Conservation (phyloP, 2,888 invertebrate genomes). For the Andricus curvator region DNA sequence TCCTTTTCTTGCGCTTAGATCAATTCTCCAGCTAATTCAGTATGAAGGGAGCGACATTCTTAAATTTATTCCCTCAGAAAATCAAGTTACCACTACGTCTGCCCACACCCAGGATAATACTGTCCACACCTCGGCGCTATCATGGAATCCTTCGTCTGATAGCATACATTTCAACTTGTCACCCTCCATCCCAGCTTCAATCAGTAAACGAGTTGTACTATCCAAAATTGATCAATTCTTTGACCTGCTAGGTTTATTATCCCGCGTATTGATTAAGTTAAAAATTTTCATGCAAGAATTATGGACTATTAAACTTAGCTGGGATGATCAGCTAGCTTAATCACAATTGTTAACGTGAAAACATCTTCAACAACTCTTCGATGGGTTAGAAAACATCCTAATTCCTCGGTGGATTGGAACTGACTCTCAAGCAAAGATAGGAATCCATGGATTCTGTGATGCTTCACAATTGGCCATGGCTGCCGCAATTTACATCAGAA, state of each 20-base stretch:
- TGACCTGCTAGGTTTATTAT: background rate
- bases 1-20: too few relatives aligned
- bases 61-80: background rate
- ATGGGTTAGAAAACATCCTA: background rate
- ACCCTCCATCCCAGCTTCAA: too few relatives aligned
- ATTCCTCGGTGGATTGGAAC: constrained; percentile 31
- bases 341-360: constrained; percentile 5
- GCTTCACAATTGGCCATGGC: constrained; percentile 42
- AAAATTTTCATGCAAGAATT: constrained; percentile 5
- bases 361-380: background rate
- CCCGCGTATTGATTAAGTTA: background rate
- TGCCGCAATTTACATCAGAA: constrained; percentile 19
- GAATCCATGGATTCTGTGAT: constrained; percentile 43
- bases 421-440: background rate
- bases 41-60: background rate
- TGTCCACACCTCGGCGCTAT: background rate
- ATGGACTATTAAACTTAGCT: background rate
- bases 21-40: background rate
- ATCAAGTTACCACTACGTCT: background rate
- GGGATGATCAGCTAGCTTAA: constrained; percentile 1
- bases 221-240: background rate
- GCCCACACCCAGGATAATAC: background rate
- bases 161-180: background rate
- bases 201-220: background rate
- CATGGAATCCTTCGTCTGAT: background rate